phyloP scores from a whole-genome alignment of 2,888 invertebrate genomes.

The Cheilosia soror region DNA sequence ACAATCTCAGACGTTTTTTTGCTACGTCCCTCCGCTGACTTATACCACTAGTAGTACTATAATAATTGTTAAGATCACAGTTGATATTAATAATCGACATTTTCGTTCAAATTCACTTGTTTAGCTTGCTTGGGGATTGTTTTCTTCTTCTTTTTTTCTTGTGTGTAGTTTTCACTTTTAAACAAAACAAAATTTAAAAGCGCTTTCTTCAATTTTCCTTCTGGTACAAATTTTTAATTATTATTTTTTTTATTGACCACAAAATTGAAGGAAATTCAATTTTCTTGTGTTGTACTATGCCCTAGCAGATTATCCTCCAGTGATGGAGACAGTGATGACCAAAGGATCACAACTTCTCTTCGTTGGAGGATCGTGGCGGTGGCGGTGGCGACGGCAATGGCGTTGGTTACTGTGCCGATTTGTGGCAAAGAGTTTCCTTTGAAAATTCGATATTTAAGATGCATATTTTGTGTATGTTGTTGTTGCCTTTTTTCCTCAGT shows the following conservation, averaged over 20 bases:
- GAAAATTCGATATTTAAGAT: constrained; percentile 60
- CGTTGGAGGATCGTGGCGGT: constrained; percentile 32
- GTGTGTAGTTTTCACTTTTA: no score
- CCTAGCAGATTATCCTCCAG: constrained; percentile 15
- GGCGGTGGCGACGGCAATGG: constrained; percentile 1
- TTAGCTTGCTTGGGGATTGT: constrained; percentile 17
- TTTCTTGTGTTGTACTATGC: background rate
- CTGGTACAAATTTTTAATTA: background rate
- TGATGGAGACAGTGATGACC: constrained; percentile 47
- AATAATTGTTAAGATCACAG: constrained; percentile 76
- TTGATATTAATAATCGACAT: constrained; percentile 76
- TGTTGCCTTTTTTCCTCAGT: background rate
- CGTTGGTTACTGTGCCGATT: constrained; percentile 52
- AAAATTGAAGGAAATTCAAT: constrained; percentile 9
- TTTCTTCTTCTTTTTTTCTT: background rate
- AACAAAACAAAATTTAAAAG: no score
- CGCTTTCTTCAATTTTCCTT: background rate
- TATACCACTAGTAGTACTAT: constrained; percentile 75
- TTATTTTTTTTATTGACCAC: background rate
- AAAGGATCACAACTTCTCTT: constrained; percentile 52
- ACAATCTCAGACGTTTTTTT: constrained; percentile 71
- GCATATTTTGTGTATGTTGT: constrained; percentile 59
- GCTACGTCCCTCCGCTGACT: constrained; percentile 75
- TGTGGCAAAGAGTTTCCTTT: constrained; percentile 65
- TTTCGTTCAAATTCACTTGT: constrained; percentile 60